Evolutionary conservation across 1,140 invertebrate species (phyloP), one percentile per base, ranked within the genome.

Genomic region (Bombyx mandarina): DNA sequence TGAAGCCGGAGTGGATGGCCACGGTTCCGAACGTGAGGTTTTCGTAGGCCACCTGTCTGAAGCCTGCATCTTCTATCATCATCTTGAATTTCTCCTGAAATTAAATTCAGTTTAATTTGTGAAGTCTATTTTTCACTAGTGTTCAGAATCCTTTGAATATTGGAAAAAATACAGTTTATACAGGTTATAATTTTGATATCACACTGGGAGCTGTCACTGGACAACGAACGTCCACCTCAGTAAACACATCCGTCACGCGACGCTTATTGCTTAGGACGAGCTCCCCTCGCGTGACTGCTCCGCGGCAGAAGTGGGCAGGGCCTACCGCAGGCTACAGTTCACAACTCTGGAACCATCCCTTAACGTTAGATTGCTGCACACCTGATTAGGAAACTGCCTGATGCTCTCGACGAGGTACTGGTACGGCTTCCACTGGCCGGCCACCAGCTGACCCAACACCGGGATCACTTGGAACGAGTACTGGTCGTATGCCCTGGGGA

Each of bases 331-430:
- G 12, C 12, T 18, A 18, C 12, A 18, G 12, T 18, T 18, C 12
- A 18, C 12, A 18, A 18, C 12, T 18, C 12, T 18, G n/a, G 45
- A n/a, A 7, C 45, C 7, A 7, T n/a, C 45, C 45, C 12, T 18
- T 18, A 18, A 9, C 8, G 12, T 18, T 18, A 18, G 12, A 18
- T 18, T 18, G 12, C 12, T 18, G 12, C 12, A 18, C 82, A 94
- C 94, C 90, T 96, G 95, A 73, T 95, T 92, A n/a, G 98, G 98
- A 88, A 99, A 99, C 74, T 95, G 93, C 56, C 98, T 88, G 62
- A 99, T 99, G 88, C 98, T 99, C 87, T 99, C 98, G 0, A 99
- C 97, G 43, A 99, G 90, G 86, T 99, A 99, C 81, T 99, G 95
- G 88, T 99, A 99, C 9, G 98, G 94, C 67, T 97, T 93, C 95